Conservation (phyloP, 1,140 invertebrate species). For the Oedothorax gibbosus region DNA sequence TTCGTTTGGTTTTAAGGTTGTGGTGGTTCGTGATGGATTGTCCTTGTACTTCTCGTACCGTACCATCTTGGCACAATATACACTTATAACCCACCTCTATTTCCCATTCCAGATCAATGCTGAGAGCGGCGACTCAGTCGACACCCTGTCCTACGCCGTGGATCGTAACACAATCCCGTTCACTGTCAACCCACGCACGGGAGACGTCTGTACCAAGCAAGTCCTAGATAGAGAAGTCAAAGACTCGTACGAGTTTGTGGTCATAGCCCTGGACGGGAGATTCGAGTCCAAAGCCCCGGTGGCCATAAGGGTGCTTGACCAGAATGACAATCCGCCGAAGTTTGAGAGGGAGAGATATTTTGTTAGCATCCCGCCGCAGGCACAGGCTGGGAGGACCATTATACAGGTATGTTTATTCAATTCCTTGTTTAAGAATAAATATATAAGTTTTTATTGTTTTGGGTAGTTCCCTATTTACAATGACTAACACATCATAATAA, state of each 20-base stretch:
- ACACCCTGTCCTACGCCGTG: slow-evolving; percentile 62
- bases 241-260: slow-evolving; percentile 63
- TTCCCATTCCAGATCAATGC: slow-evolving; percentile 60
- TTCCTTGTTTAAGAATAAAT: background rate
- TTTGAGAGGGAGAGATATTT: slow-evolving; percentile 68
- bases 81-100: too few relatives aligned
- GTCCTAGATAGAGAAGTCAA: slow-evolving; percentile 85
- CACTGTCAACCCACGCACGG: slow-evolving; percentile 72
- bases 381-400: slow-evolving; percentile 64
- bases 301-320: slow-evolving; percentile 66
- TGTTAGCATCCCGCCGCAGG: slow-evolving; percentile 67
- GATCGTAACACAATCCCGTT: slow-evolving; percentile 62
- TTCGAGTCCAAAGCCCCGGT: slow-evolving; percentile 63
- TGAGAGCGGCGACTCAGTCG: slow-evolving; percentile 65
- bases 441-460: background rate
- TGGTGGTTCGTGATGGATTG: too few relatives aligned
- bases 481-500: too few relatives aligned
- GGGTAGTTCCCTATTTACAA: too few relatives aligned
- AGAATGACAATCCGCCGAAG: slow-evolving; percentile 71
- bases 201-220: slow-evolving; percentile 88
- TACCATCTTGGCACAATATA: too few relatives aligned
- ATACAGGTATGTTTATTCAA: slow-evolving; percentile 24
- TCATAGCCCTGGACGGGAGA: slow-evolving; percentile 64
- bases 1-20: too few relatives aligned
- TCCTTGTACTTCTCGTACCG: too few relatives aligned